phyloP scores from a whole-genome alignment of 2,888 invertebrate genomes.

The Melinaea marsaeus region DNA sequence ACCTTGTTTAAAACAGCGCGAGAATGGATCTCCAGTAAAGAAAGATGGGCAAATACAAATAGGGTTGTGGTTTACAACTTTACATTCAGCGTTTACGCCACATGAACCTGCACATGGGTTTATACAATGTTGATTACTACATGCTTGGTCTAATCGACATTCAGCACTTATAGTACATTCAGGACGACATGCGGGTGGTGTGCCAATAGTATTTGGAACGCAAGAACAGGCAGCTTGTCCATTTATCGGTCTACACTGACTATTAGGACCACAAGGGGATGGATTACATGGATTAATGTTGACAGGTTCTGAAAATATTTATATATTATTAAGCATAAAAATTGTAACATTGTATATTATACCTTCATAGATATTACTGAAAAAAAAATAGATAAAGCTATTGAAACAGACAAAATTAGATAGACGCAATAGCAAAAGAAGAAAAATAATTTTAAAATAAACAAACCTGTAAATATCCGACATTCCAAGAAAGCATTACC shows the following conservation, averaged over 20 bases:
- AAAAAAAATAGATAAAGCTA: conserved; percentile 4
- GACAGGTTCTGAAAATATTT: conserved; percentile 68
- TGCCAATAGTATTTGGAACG: conserved; percentile 79
- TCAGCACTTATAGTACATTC: conserved; percentile 85
- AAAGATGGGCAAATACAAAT: conserved; percentile 82
- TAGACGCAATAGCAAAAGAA: not conserved
- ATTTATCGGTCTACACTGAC: conserved; percentile 79
- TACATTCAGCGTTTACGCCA: conserved; percentile 83
- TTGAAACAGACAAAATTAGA: not conserved
- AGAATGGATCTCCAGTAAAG: conserved; percentile 82
- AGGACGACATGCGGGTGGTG: conserved; percentile 83
- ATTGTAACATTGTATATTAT: too few species aligned
- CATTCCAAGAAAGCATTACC: conserved; percentile 85
- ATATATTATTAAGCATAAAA: not conserved
- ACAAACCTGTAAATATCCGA: conserved; percentile 72
- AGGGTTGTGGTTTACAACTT: conserved; percentile 87
- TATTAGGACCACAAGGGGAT: conserved; percentile 81
- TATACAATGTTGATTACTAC: conserved; percentile 82
- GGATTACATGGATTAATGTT: conserved; percentile 79
- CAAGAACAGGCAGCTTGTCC: conserved; percentile 85
- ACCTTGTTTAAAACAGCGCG: conserved; percentile 77
- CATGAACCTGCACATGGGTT: conserved; percentile 87
- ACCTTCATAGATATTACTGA: not conserved
- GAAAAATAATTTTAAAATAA: conserved; percentile 10
- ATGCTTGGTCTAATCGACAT: conserved; percentile 84